These are phyloP conservation scores for Agrilus planipennis DNA, from an alignment of 1,140 invertebrate genomes.

Conservation along the genomic window DNA sequence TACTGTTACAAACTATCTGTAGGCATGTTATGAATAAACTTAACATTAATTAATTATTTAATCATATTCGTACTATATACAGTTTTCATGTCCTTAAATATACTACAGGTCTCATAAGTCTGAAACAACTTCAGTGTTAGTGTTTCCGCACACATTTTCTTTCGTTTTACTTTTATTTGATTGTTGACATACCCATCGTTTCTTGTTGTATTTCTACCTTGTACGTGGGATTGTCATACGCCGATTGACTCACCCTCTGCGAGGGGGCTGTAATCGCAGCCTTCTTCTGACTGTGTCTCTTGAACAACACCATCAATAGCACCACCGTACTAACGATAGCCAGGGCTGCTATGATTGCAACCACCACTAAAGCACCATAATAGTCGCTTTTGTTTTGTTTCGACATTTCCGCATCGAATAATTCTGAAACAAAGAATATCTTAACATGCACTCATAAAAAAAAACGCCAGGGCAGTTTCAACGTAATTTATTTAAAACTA, in stretches of 20 bases:
- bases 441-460: too few relatives aligned
- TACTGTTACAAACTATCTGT: too few relatives aligned
- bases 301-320: slow-evolving; percentile 64
- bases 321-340: slow-evolving; percentile 69
- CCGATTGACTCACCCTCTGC: slow-evolving; percentile 60
- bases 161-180: too few relatives aligned
- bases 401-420: slow-evolving; percentile 28
- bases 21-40: too few relatives aligned
- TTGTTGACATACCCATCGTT: slow-evolving; percentile 77
- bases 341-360: slow-evolving; percentile 74
- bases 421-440: slow-evolving; percentile 6
- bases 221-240: slow-evolving; percentile 88
- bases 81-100: too few relatives aligned
- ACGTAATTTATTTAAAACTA: too few relatives aligned
- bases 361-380: slow-evolving; percentile 74
- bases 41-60: too few relatives aligned
- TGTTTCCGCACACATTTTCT: too few relatives aligned
- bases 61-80: too few relatives aligned
- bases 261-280: slow-evolving; percentile 53
- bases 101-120: too few relatives aligned
- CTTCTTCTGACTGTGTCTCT: slow-evolving; percentile 54
- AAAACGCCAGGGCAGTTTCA: too few relatives aligned
- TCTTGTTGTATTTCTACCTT: slow-evolving; percentile 87
- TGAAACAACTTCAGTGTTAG: too few relatives aligned
- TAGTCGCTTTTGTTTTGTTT: slow-evolving; percentile 55